These are phyloP conservation scores for Melanotus villosus DNA, from an alignment of 2,888 invertebrate genomes.

Conservation along the genomic window DNA sequence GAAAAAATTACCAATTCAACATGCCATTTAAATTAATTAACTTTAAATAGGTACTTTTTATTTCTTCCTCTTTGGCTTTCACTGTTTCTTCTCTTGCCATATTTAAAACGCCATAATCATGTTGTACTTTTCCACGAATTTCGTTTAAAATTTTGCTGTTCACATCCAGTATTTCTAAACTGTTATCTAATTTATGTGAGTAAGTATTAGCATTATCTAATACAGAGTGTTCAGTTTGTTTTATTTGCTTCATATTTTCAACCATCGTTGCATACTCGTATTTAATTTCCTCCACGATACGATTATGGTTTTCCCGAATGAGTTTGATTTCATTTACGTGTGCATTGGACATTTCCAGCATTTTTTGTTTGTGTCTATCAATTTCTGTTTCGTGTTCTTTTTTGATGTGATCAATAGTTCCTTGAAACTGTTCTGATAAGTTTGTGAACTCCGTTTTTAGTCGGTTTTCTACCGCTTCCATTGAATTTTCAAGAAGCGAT, in stretches of 20 bases:
- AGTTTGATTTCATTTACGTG: slow-evolving; percentile 65
- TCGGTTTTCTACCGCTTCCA: slow-evolving; percentile 72
- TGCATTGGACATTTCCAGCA: slow-evolving; percentile 58
- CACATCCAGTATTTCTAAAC: slow-evolving; percentile 69
- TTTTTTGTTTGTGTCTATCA: slow-evolving; percentile 60
- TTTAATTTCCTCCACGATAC: slow-evolving; percentile 71
- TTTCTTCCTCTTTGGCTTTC: slow-evolving; percentile 72
- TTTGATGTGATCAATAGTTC: slow-evolving; percentile 66
- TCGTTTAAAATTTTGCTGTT: slow-evolving; percentile 69
- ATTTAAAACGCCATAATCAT: slow-evolving; percentile 67
- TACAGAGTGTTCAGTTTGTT: slow-evolving; percentile 70
- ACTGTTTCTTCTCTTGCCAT: slow-evolving; percentile 69
- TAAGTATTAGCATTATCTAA: slow-evolving; percentile 71
- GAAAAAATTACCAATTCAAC: too few relatives aligned
- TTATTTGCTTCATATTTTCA: slow-evolving; percentile 74
- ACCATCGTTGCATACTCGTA: slow-evolving; percentile 70
- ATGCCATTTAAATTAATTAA: not conserved
- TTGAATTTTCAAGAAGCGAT: slow-evolving; percentile 72
- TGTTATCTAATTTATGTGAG: slow-evolving; percentile 69
- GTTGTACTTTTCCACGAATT: slow-evolving; percentile 70
- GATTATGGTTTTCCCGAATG: slow-evolving; percentile 71
- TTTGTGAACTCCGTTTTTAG: slow-evolving; percentile 74
- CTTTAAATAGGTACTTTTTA: slow-evolving; percentile 67
- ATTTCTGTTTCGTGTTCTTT: slow-evolving; percentile 60
- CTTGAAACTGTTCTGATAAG: slow-evolving; percentile 69